Percentiles rank a stretch among this genome's conserved stretches.
Evolutionary conservation across 2,888 invertebrate species (phyloP).

Genomic region (Alcis repandata): DNA sequence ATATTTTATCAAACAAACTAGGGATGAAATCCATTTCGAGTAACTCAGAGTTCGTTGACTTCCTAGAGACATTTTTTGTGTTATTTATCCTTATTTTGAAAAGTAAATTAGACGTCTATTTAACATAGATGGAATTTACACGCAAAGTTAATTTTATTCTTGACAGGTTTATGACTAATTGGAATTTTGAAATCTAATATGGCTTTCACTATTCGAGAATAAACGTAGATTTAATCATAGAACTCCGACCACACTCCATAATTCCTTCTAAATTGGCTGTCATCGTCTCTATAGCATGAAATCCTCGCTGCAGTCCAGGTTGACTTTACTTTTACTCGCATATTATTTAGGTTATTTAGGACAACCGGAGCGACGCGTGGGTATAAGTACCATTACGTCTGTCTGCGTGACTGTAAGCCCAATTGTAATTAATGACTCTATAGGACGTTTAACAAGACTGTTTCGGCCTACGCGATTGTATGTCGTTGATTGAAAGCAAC

Average conservation of each 20-base stretch:
- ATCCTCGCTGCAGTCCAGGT: not conserved
- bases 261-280: not conserved
- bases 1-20: conserved; percentile 19
- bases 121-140: not conserved
- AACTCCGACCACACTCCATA: not conserved
- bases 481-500: conserved; percentile 16
- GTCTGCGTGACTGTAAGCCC: conserved; percentile 55
- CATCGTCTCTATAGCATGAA: not conserved
- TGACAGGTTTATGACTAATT: not conserved
- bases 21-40: conserved; percentile 8
- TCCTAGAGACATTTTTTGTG: conserved; percentile 2
- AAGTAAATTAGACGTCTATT: conserved; percentile 5
- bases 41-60: conserved; percentile 13
- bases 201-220: not conserved
- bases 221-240: not conserved
- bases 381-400: conserved; percentile 53
- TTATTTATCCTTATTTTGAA: not conserved
- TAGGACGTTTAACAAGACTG: conserved; percentile 51
- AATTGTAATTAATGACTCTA: conserved; percentile 69
- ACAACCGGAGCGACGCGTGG: conserved; percentile 52
- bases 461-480: conserved; percentile 45
- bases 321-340: conserved; percentile 36
- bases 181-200: conserved; percentile 1
- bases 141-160: not conserved
- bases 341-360: conserved; percentile 45